These are phyloP conservation scores for Syngnathus rostellatus DNA, from an alignment of 2,797 vertebrate genomes.

Conservation along the genomic window DNA sequence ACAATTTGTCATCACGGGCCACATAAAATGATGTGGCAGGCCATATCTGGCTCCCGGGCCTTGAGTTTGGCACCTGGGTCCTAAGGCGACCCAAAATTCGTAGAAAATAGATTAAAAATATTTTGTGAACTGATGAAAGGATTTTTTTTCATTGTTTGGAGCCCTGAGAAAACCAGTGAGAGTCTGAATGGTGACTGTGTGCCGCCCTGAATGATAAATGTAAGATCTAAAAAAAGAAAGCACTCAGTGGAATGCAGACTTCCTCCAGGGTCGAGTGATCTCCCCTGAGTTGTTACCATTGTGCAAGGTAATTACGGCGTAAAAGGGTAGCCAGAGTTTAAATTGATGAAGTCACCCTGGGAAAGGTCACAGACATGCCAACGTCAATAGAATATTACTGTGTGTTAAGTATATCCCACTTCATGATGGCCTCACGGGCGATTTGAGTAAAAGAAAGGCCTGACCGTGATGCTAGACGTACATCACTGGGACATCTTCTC, in stretches of 20 bases:
- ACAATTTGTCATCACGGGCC: too few species aligned
- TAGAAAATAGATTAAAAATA: background rate
- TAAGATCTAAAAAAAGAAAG: slow-evolving; percentile 6
- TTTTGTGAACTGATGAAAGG: background rate
- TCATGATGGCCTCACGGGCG: background rate
- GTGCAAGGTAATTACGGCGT: slow-evolving; percentile 15
- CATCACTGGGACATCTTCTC: background rate
- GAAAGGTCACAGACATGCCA: slow-evolving; percentile 21
- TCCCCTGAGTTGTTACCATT: slow-evolving; percentile 24
- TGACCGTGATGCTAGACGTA: background rate
- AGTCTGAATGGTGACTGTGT: background rate
- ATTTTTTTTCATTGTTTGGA: slow-evolving; percentile 9
- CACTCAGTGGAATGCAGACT: slow-evolving; percentile 14
- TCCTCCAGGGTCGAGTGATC: slow-evolving; percentile 8
- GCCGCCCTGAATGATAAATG: slow-evolving; percentile 1
- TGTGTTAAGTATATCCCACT: background rate
- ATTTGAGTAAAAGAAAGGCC: background rate
- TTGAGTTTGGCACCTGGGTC: too few species aligned
- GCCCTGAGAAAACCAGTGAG: background rate
- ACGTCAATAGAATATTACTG: slow-evolving; percentile 11
- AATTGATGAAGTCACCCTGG: slow-evolving; percentile 17
- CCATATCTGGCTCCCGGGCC: too few species aligned
- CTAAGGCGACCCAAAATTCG: too few species aligned
- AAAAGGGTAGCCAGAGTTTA: slow-evolving; percentile 22
- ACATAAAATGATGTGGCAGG: too few species aligned